Conservation (phyloP, 1,140 invertebrate genomes). For the Hormaphis cornu region DNA sequence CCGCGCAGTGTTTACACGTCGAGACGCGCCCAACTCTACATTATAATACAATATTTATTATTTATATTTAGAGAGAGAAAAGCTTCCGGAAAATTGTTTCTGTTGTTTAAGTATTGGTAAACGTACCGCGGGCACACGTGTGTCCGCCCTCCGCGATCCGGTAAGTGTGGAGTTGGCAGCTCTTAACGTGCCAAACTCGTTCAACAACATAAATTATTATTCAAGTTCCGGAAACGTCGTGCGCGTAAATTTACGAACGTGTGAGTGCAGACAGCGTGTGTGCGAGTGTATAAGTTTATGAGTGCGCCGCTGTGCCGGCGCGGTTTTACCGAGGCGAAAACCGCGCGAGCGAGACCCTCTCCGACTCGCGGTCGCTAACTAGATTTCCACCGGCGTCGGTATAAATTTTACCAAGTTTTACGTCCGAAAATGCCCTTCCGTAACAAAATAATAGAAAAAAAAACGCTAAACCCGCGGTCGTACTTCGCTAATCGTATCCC, state of each 20-base stretch:
- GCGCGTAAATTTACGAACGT: not conserved
- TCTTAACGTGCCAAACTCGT: slow-evolving; percentile 30
- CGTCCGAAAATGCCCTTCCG: not conserved
- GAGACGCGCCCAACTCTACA: too few relatives aligned
- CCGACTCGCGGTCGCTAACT: not conserved
- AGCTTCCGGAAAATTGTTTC: slow-evolving; percentile 28
- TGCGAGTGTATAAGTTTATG: too few relatives aligned
- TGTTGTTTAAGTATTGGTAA: not conserved
- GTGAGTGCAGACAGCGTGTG: not conserved
- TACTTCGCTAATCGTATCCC: too few relatives aligned
- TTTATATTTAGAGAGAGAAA: too few relatives aligned
- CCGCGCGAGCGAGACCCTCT: not conserved
- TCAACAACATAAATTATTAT: slow-evolving; percentile 31
- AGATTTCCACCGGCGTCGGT: not conserved
- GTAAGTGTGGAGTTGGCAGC: slow-evolving; percentile 26
- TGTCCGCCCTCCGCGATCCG: not conserved
- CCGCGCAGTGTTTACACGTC: too few relatives aligned
- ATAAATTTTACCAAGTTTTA: slow-evolving; percentile 1
- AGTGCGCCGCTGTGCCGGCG: not conserved
- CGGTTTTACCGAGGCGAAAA: not conserved
- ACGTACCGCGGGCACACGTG: not conserved
- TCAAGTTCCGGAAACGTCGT: slow-evolving; percentile 25
- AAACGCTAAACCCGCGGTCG: too few relatives aligned
- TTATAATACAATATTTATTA: too few relatives aligned
- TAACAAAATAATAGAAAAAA: too few relatives aligned